Conservation (phyloP, 2,113 vertebrate species). For the Rutilus rutilus region DNA sequence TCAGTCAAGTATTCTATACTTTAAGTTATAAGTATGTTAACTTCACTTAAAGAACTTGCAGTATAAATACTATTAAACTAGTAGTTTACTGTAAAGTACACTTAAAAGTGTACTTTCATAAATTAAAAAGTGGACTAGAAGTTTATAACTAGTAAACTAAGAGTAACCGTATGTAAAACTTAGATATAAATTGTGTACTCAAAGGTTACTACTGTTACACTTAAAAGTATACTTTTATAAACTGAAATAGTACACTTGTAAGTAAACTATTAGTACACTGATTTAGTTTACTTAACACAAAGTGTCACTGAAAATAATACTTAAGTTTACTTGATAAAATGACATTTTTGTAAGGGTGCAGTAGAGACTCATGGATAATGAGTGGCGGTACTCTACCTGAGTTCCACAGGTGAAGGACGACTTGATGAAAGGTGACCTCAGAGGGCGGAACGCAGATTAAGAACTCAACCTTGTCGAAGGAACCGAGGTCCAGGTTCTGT, state of each 20-base stretch:
- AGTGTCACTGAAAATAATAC: no score
- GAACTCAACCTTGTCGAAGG: conserved; percentile 91
- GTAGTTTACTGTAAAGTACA: not conserved
- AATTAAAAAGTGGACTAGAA: not conserved
- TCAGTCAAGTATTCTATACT: no score
- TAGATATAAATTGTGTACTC: not conserved
- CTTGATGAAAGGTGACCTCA: conserved; percentile 95
- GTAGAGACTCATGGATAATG: not conserved
- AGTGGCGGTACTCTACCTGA: conserved; percentile 81
- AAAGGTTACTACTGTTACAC: not conserved
- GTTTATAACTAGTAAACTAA: not conserved
- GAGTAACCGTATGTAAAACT: not conserved
- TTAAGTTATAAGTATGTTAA: no score
- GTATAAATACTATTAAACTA: not conserved
- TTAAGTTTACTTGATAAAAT: not conserved
- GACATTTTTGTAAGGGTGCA: not conserved
- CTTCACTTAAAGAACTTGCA: not conserved
- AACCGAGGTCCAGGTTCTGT: conserved; percentile 92
- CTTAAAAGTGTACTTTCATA: not conserved
- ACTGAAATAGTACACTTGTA: not conserved
- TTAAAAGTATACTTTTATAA: not conserved
- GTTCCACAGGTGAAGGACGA: conserved; percentile 87
- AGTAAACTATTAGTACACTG: not conserved
- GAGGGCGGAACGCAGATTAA: conserved; percentile 95
- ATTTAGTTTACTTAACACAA: not conserved